phyloP scores from a whole-genome alignment of 1,140 invertebrate species.

The Pseudomyrmex sp. region DNA sequence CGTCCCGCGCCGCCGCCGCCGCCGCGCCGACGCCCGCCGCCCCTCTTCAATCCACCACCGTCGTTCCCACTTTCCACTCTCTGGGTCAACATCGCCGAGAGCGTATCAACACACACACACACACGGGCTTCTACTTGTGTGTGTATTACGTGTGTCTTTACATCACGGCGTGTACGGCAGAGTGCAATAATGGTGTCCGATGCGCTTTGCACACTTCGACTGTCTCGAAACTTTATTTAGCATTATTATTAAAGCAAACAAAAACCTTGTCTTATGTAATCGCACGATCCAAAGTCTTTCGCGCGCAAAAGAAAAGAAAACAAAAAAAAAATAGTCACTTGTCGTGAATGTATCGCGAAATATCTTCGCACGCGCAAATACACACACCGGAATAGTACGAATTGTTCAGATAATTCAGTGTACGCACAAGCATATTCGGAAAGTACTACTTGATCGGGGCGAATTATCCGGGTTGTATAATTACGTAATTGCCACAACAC shows the following conservation, averaged over 20 bases:
- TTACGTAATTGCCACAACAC: constrained; percentile 14
- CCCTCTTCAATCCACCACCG: constrained; percentile 45
- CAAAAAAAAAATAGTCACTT: no score
- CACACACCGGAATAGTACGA: no score
- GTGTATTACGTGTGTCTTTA: constrained; percentile 28
- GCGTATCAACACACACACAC: constrained; percentile 28
- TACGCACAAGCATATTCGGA: not conserved
- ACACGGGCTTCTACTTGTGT: not conserved
- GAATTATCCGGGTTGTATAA: not conserved
- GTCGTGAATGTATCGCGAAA: no score
- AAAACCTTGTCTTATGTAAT: no score
- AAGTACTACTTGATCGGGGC: not conserved
- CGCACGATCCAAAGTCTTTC: no score
- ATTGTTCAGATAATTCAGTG: no score
- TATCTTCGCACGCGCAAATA: no score
- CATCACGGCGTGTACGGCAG: constrained; percentile 13
- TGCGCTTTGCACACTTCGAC: not conserved
- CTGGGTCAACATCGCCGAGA: constrained; percentile 56
- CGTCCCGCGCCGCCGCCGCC: not conserved
- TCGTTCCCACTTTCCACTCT: not conserved
- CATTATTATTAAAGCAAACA: no score
- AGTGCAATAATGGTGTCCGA: constrained; percentile 35
- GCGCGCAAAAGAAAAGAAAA: no score
- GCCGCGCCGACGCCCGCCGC: not conserved
- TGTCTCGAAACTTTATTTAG: no score